phyloP scores from a whole-genome alignment of 2,888 invertebrate species.

The Protodeltote pygarga region DNA sequence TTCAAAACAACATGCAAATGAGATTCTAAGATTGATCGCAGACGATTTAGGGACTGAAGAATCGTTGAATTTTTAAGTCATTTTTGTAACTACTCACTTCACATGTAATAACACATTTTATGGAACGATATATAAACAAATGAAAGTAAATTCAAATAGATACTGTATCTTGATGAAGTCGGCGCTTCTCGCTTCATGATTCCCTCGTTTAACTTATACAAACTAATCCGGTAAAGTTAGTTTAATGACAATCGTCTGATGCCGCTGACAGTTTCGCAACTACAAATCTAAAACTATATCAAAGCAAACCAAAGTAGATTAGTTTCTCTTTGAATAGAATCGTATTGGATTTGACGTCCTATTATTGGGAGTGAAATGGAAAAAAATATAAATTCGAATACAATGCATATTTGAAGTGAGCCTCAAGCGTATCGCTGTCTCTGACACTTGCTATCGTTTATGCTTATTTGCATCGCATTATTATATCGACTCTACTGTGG shows the following conservation, averaged over 20 bases:
- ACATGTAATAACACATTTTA: background rate
- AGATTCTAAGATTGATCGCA: conserved; percentile 14
- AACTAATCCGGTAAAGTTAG: conserved; percentile 44
- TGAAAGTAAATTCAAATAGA: conserved; percentile 2
- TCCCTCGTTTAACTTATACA: conserved; percentile 41
- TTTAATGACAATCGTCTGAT: conserved; percentile 36
- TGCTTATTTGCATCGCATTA: no score
- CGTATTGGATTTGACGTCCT: conserved; percentile 6
- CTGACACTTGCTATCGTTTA: no score
- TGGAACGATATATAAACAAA: background rate
- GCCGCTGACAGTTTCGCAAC: conserved; percentile 16
- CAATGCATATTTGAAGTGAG: no score
- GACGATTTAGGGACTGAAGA: background rate
- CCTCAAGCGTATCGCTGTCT: no score
- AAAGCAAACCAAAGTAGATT: conserved; percentile 24
- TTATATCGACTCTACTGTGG: no score
- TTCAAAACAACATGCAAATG: conserved; percentile 14
- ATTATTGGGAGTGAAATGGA: conserved; percentile 1
- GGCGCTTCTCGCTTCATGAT: conserved; percentile 25
- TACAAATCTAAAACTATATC: conserved; percentile 21
- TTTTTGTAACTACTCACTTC: background rate
- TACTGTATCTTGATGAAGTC: conserved; percentile 15
- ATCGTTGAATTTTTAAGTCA: background rate
- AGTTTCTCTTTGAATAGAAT: conserved; percentile 15
- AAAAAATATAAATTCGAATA: background rate